Conservation (phyloP, 30 jellyfish, hydroid and myxozoan genomes). For the Turritopsis rubra region DNA sequence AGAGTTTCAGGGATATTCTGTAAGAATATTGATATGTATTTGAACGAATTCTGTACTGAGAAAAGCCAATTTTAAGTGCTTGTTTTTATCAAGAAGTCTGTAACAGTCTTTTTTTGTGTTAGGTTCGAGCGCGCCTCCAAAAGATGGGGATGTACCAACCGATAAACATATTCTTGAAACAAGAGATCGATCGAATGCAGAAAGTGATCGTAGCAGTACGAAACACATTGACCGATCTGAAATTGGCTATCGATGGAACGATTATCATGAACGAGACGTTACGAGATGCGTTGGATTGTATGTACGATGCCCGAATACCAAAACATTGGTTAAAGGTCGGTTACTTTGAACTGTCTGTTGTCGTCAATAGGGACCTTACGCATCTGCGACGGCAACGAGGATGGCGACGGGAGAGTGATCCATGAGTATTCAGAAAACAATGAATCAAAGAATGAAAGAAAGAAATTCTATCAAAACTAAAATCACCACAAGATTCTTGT, state of each 20-base stretch:
- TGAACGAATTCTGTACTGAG: not conserved
- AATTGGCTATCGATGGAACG: slow-evolving; percentile 80
- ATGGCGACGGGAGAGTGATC: too few species aligned
- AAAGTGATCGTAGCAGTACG: slow-evolving; percentile 62
- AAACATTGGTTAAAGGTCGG: slow-evolving; percentile 70
- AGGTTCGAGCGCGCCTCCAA: slow-evolving; percentile 60
- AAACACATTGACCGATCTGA: slow-evolving; percentile 53
- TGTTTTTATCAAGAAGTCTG: not conserved
- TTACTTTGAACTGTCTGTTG: not conserved
- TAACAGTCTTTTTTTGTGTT: not conserved
- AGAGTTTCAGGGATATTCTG: too few species aligned
- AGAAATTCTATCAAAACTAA: too few species aligned
- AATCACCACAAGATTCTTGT: too few species aligned
- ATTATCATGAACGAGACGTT: slow-evolving; percentile 66
- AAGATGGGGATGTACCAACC: slow-evolving; percentile 80
- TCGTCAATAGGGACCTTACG: not conserved
- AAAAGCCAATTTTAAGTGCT: too few species aligned
- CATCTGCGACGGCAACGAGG: too few species aligned
- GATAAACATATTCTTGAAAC: slow-evolving; percentile 64
- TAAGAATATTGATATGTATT: too few species aligned
- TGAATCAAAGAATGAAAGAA: too few species aligned
- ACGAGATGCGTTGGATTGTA: slow-evolving; percentile 83
- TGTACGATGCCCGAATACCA: slow-evolving; percentile 77
- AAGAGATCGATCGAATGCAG: slow-evolving; percentile 87
- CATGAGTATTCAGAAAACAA: too few species aligned